phyloP scores from a whole-genome alignment of 2,888 invertebrate genomes.

The Oxystoma pomonae region DNA sequence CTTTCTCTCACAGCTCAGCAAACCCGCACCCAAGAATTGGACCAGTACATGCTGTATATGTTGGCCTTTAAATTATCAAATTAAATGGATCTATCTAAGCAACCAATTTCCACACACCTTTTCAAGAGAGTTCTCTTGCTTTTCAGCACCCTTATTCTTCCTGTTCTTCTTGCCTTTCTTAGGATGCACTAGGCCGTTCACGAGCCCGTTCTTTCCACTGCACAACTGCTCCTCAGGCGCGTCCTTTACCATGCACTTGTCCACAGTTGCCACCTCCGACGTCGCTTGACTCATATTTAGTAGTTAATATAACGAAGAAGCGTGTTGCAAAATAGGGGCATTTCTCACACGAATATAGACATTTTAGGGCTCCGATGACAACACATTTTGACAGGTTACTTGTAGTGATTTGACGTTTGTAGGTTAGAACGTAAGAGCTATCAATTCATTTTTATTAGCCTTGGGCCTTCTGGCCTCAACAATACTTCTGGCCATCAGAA shows the following conservation, averaged over 20 bases:
- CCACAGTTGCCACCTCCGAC: neutral
- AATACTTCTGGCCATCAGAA: no score
- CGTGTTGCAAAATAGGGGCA: neutral
- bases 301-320: neutral
- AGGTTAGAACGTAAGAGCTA: neutral
- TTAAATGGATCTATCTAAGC: no score
- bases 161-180: slow-evolving; percentile 29
- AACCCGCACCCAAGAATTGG: no score
- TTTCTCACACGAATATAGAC: neutral
- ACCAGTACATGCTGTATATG: no score
- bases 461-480: no score
- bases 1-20: no score
- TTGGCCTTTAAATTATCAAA: no score
- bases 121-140: slow-evolving; percentile 8
- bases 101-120: no score
- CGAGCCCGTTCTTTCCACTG: slow-evolving; percentile 33
- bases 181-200: slow-evolving; percentile 29
- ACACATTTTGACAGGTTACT: neutral
- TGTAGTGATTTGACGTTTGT: neutral
- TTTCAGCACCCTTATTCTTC: slow-evolving; percentile 23
- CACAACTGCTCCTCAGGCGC: neutral
- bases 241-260: neutral
- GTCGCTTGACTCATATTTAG: neutral
- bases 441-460: no score
- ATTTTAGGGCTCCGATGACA: neutral